These are phyloP conservation scores for Haliaeetus leucogaster DNA, from an alignment of 2,113 vertebrate species.

Conservation along the genomic window DNA sequence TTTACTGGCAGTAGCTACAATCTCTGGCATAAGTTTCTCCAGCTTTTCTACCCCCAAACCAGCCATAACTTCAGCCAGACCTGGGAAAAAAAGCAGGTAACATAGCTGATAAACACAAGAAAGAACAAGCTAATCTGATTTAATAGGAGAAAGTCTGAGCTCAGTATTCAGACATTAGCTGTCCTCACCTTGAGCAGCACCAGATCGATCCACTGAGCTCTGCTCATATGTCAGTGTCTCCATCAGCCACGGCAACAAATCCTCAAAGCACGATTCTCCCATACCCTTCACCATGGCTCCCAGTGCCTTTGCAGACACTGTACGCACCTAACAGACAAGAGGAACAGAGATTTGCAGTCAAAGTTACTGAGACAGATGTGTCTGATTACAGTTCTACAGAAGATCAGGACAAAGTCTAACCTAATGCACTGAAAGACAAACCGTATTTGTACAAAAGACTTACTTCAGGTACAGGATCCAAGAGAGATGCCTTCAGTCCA, in stretches of 20 bases:
- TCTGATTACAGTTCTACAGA: background rate
- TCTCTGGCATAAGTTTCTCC: constrained; percentile 98
- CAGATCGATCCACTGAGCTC: constrained; percentile 97
- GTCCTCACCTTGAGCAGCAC: constrained; percentile 90
- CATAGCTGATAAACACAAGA: background rate
- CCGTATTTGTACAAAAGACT: background rate
- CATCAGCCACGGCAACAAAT: constrained; percentile 97
- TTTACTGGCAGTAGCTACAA: constrained; percentile 96
- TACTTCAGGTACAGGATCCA: constrained; percentile 97
- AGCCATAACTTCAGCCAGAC: constrained; percentile 96
- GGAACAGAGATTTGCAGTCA: background rate
- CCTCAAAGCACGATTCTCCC: constrained; percentile 96
- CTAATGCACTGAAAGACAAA: background rate
- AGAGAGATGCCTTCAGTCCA: constrained; percentile 90
- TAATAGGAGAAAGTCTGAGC: background rate
- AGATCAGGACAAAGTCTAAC: background rate
- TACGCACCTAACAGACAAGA: constrained; percentile 83
- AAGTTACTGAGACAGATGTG: background rate
- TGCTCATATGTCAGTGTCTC: constrained; percentile 96
- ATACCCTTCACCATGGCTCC: constrained; percentile 99
- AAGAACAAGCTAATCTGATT: background rate
- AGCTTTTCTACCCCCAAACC: constrained; percentile 96
- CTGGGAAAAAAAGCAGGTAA: constrained; percentile 58
- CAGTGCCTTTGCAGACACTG: constrained; percentile 94
- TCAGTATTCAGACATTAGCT: background rate